Evolutionary conservation across 2,113 vertebrate species (phyloP), one percentile per base, ranked within the genome.

Genomic region (mouse (Mus musculus)): DNA sequence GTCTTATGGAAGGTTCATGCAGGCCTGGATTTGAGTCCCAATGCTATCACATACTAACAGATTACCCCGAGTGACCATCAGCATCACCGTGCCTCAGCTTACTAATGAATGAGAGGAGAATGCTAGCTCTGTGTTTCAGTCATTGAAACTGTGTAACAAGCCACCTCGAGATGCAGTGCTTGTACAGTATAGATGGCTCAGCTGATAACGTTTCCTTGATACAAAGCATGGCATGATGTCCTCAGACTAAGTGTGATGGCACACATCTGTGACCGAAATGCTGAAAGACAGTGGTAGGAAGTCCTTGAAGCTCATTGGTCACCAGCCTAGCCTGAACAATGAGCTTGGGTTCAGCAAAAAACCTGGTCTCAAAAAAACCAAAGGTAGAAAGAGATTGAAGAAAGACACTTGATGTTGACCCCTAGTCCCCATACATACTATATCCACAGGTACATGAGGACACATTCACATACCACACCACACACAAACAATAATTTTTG

Each of bases 1-100:
- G 0, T 33, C 20, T 19, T 14, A 17, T 0, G 19, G 49, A 26
- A 69, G 77, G 30, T 54, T 14, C 28, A 7, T 3, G 3, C 3
- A 36, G 63, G 10, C 82, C 49, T 78, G 54, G 61, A 36, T 46
- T 54, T 67, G n/a, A 88, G 59, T 10, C 54, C 65, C 11, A 13
- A 20, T 39, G 71, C 33, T 65, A 69, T 24, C 33, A 10, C 8
- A 0, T 14, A 42, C 67, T 30, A 65, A 16, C 2, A 0, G 5
- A 26, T 75, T 33, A 73, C 14, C 77, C 46, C 14, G 72, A 69
- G 90, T 54, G 56, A 69, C 20, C 49, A 0, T 30, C 71, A 78
- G 63, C 17, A 28, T 88, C 63, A 8, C 12, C 13, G 8, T 24
- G 26, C 36, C 77, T 89, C 49, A 54, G 46, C 22, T 52, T 71